These are phyloP conservation scores for Podarcis raffonei DNA, from an alignment of 2,113 vertebrate species.

Conservation along the genomic window DNA sequence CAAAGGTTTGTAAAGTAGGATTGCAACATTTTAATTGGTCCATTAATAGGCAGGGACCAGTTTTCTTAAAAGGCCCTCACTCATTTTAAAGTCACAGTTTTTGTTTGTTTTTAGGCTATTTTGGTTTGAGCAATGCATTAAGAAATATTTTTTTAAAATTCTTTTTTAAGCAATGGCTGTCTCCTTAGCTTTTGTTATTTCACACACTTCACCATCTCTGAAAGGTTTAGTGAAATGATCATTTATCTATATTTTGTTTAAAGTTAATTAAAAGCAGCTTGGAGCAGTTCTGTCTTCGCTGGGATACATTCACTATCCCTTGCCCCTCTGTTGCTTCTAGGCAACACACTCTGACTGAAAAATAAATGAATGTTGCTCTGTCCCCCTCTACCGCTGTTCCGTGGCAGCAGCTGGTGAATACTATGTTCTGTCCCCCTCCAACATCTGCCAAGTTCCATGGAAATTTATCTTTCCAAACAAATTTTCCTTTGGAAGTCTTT, in stretches of 20 bases:
- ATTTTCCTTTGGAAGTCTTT: not conserved
- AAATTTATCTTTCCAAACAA: not conserved
- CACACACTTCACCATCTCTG: not conserved
- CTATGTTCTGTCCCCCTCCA: not conserved
- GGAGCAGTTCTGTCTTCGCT: not conserved
- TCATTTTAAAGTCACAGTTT: constrained; percentile 5
- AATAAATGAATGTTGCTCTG: no score
- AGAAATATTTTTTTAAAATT: not conserved
- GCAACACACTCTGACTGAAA: not conserved
- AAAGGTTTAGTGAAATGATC: not conserved
- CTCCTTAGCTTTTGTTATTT: not conserved
- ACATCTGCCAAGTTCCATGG: not conserved
- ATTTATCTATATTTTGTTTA: not conserved
- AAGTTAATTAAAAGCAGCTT: not conserved
- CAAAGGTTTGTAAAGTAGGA: not conserved
- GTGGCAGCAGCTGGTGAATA: not conserved
- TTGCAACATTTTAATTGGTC: not conserved
- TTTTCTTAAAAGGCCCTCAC: not conserved
- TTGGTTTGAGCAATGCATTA: not conserved
- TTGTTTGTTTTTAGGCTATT: not conserved
- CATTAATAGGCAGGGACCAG: not conserved
- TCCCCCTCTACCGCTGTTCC: no score
- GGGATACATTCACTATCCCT: not conserved
- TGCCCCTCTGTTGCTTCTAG: not conserved
- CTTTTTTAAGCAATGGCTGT: not conserved